phyloP scores from a whole-genome alignment of 2,888 invertebrate species.

The Eucera pruinosa region DNA sequence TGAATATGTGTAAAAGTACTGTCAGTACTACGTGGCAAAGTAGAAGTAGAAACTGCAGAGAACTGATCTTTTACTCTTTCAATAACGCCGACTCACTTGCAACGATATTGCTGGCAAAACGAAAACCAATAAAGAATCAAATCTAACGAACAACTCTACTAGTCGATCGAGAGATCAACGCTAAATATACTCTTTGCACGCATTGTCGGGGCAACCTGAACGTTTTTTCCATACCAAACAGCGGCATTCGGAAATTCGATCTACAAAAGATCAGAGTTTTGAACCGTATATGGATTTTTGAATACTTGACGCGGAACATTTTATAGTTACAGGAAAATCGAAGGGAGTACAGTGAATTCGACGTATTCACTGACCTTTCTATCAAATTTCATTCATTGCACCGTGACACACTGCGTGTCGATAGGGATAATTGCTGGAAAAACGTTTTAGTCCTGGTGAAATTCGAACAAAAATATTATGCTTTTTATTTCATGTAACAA shows the following conservation, averaged over 20 bases:
- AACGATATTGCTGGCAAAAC: slow-evolving; percentile 24
- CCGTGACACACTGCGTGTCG: slow-evolving; percentile 25
- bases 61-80: slow-evolving; percentile 19
- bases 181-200: slow-evolving; percentile 12
- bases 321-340: slow-evolving; percentile 41
- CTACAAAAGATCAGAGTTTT: slow-evolving; percentile 9
- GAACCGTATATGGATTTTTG: slow-evolving; percentile 13
- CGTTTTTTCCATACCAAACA: slow-evolving; percentile 14
- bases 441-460: neutral
- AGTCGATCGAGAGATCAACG: slow-evolving; percentile 12
- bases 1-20: neutral
- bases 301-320: slow-evolving; percentile 43
- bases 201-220: slow-evolving; percentile 10
- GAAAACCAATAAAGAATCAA: slow-evolving; percentile 32
- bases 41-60: slow-evolving; percentile 3
- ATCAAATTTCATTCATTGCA: slow-evolving; percentile 46
- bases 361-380: slow-evolving; percentile 47
- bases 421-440: slow-evolving; percentile 31
- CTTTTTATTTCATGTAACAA: neutral
- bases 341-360: slow-evolving; percentile 31
- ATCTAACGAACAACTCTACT: slow-evolving; percentile 36
- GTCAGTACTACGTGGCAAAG: neutral
- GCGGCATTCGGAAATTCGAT: slow-evolving; percentile 33
- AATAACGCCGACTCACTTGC: slow-evolving; percentile 18
- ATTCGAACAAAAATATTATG: neutral